Evolutionary conservation across 37 sponge, comb jelly and placozoan species (phyloP).

Genomic region (Hormiphora californensis): DNA sequence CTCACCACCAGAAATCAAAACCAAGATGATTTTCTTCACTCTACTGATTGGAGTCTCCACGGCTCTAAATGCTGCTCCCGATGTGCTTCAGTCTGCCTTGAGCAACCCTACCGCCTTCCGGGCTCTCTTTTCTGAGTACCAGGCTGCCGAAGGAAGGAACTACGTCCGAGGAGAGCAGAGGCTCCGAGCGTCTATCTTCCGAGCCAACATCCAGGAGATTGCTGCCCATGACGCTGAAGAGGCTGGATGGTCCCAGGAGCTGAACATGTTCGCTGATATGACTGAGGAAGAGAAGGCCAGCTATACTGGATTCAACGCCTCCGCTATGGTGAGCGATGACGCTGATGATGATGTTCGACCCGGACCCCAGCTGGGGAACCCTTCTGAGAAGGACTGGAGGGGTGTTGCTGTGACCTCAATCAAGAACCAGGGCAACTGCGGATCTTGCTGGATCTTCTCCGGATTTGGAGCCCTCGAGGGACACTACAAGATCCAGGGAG

Average conservation of each 20-base stretch:
- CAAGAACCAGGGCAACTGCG: constrained; percentile 18
- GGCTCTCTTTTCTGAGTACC: not conserved
- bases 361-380: not conserved
- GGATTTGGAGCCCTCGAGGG: constrained; percentile 1
- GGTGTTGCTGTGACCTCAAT: not conserved
- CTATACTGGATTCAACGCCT: not conserved
- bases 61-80: not conserved
- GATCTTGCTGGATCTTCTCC: constrained; percentile 20
- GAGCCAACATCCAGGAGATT: not conserved
- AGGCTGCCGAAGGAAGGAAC: not conserved
- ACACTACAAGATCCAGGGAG: not conserved
- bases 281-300: not conserved
- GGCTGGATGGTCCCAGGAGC: not conserved
- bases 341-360: not conserved
- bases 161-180: not conserved
- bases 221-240: not conserved
- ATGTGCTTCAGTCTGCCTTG: not conserved
- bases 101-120: not conserved
- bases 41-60: not conserved
- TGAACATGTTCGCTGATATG: constrained; percentile 20
- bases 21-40: constrained; percentile 5
- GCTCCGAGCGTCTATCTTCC: constrained; percentile 3
- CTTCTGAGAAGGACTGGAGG: not conserved
- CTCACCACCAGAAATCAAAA: no score
- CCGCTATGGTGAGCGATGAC: not conserved